These are phyloP conservation scores for Parasteatoda lunata DNA, from an alignment of 2,888 invertebrate genomes.

Conservation along the genomic window DNA sequence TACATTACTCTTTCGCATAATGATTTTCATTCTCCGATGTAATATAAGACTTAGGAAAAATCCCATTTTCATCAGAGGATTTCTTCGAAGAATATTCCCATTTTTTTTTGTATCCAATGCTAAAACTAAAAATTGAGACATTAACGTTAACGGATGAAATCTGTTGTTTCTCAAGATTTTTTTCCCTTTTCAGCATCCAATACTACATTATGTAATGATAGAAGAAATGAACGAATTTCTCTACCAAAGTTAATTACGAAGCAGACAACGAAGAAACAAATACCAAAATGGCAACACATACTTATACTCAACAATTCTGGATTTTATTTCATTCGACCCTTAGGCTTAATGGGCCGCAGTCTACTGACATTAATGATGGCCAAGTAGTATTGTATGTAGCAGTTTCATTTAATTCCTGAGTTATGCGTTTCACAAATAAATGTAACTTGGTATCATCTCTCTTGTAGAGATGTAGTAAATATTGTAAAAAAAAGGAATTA, in stretches of 20 bases:
- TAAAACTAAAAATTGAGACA: slow-evolving; percentile 35
- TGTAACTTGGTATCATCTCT: too few species aligned
- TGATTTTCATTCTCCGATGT: slow-evolving; percentile 23
- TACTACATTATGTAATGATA: background rate
- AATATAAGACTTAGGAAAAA: slow-evolving; percentile 22
- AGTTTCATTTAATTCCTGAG: too few species aligned
- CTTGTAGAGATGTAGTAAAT: too few species aligned
- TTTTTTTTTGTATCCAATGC: slow-evolving; percentile 14
- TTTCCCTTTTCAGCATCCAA: background rate
- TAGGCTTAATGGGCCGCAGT: background rate
- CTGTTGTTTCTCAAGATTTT: slow-evolving; percentile 34
- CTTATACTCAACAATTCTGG: slow-evolving; percentile 10
- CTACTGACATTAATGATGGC: too few species aligned
- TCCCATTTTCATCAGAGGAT: slow-evolving; percentile 29
- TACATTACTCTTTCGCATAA: background rate
- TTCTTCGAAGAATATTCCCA: background rate
- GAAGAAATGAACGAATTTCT: slow-evolving; percentile 31
- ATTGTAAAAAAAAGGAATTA: too few species aligned
- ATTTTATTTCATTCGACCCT: slow-evolving; percentile 14
- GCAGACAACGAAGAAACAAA: background rate
- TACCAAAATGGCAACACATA: slow-evolving; percentile 3
- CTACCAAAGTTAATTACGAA: slow-evolving; percentile 24
- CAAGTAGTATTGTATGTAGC: too few species aligned
- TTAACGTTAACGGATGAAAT: slow-evolving; percentile 21
- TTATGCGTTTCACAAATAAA: too few species aligned